Percentiles rank a stretch among this genome's conserved stretches.
Evolutionary conservation across 1,140 invertebrate species (phyloP).

Genomic region (Chironomus striatipennis): DNA sequence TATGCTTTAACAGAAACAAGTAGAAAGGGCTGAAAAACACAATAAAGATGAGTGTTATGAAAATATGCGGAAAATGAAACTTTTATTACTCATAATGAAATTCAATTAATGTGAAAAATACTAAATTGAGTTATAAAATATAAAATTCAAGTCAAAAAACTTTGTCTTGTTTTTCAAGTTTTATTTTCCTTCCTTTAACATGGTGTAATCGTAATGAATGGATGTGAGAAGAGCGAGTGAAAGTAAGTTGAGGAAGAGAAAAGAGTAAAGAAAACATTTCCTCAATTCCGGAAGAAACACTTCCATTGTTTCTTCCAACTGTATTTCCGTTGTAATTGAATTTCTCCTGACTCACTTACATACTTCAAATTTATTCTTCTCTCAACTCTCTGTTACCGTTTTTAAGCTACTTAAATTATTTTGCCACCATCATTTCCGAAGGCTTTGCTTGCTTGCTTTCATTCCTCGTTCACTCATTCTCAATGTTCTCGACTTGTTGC

Average conservation of each 20-base stretch:
- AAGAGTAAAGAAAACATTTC: neutral
- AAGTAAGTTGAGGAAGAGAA: neutral
- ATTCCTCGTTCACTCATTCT: neutral
- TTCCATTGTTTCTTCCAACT: constrained; percentile 4
- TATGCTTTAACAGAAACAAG: neutral
- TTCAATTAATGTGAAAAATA: constrained; percentile 15
- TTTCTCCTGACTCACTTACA: neutral
- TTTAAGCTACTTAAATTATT: constrained; percentile 5
- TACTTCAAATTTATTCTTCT: neutral
- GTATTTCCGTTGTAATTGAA: constrained; percentile 2
- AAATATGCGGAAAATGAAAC: constrained; percentile 13
- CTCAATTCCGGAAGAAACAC: constrained; percentile 6
- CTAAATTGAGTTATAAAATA: constrained; percentile 15
- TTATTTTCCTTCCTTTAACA: neutral
- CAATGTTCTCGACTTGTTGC: neutral
- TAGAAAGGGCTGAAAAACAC: neutral
- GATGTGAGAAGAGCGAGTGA: neutral
- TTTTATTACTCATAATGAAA: constrained; percentile 15
- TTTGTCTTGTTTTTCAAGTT: neutral
- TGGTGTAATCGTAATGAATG: neutral
- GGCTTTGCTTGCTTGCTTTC: neutral
- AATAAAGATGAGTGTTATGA: constrained; percentile 5
- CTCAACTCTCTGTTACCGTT: neutral
- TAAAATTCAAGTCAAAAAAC: constrained; percentile 13
- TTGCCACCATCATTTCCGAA: constrained; percentile 6